Evolutionary conservation across 2,888 invertebrate genomes (phyloP).

Genomic region (Sphecodes monilicornis): DNA sequence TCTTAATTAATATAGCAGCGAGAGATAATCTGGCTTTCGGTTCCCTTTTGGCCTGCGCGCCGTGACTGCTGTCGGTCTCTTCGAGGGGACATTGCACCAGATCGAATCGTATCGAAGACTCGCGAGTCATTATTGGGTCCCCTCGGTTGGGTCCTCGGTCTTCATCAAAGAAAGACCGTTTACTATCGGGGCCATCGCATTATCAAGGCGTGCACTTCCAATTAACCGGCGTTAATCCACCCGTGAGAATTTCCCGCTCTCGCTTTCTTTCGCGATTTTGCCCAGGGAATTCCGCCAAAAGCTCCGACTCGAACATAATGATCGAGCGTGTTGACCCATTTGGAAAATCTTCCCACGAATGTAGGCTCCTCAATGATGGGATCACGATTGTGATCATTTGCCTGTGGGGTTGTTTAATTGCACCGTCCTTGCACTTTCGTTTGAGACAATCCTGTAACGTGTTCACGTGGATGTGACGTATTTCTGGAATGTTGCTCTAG

Average conservation of each 20-base stretch:
- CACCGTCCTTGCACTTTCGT: constrained; percentile 50
- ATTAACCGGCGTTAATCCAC: constrained; percentile 70
- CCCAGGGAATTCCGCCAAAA: neutral
- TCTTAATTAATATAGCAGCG: constrained; percentile 70
- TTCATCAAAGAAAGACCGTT: constrained; percentile 49
- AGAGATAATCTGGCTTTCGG: constrained; percentile 54
- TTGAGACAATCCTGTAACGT: too few relatives aligned
- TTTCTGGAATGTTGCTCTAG: too few relatives aligned
- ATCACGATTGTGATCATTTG: constrained; percentile 4
- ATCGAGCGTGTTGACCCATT: constrained; percentile 33
- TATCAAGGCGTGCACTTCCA: constrained; percentile 72
- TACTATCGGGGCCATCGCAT: constrained; percentile 69
- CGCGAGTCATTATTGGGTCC: constrained; percentile 64
- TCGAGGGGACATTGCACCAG: constrained; percentile 57
- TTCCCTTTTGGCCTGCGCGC: constrained; percentile 25
- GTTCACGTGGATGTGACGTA: too few relatives aligned
- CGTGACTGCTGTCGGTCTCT: constrained; percentile 37
- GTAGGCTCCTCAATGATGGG: constrained; percentile 32
- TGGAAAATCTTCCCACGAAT: constrained; percentile 48
- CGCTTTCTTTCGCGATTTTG: constrained; percentile 20
- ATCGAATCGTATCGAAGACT: constrained; percentile 63
- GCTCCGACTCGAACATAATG: constrained; percentile 11
- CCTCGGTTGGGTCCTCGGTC: constrained; percentile 13
- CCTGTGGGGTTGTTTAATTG: constrained; percentile 46
- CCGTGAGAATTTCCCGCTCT: constrained; percentile 71